Conservation (phyloP, 2,888 invertebrate species). For the Synergus laeviventris region DNA sequence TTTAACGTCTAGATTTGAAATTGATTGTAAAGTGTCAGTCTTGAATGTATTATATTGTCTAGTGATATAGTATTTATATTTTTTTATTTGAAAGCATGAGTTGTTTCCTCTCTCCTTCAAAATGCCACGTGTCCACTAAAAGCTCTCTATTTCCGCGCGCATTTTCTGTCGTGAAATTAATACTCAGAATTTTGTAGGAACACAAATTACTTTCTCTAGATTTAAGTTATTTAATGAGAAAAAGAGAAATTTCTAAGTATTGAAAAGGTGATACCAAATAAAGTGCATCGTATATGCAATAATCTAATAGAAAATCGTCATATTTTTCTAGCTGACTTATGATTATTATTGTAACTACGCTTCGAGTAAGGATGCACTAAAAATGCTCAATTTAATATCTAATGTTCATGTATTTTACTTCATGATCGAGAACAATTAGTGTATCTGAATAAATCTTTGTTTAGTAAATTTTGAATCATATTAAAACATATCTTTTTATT, state of each 20-base stretch:
- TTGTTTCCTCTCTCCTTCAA: constrained; percentile 27
- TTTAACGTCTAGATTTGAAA: not conserved
- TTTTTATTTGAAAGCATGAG: not conserved
- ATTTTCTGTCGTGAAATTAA: constrained; percentile 46
- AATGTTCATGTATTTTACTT: constrained; percentile 3
- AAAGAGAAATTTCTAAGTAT: constrained; percentile 51
- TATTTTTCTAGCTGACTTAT: constrained; percentile 50
- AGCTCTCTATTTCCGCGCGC: not conserved
- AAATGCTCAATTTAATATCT: constrained; percentile 29
- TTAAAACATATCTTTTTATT: constrained; percentile 18
- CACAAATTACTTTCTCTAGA: constrained; percentile 44
- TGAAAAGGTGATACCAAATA: constrained; percentile 67
- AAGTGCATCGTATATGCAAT: constrained; percentile 59
- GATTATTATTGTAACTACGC: constrained; percentile 27
- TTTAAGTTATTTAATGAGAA: constrained; percentile 49
- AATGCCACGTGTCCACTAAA: constrained; percentile 37
- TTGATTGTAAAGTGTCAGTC: not conserved
- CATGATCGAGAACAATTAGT: constrained; percentile 10
- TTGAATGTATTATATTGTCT: not conserved
- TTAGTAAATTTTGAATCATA: constrained; percentile 40
- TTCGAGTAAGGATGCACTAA: constrained; percentile 5
- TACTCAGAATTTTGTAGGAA: constrained; percentile 63
- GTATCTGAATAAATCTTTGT: constrained; percentile 25
- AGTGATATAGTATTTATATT: not conserved
- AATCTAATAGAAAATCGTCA: constrained; percentile 53